Evolutionary conservation across 2,888 invertebrate species (phyloP).

Genomic region (Tuta absoluta): DNA sequence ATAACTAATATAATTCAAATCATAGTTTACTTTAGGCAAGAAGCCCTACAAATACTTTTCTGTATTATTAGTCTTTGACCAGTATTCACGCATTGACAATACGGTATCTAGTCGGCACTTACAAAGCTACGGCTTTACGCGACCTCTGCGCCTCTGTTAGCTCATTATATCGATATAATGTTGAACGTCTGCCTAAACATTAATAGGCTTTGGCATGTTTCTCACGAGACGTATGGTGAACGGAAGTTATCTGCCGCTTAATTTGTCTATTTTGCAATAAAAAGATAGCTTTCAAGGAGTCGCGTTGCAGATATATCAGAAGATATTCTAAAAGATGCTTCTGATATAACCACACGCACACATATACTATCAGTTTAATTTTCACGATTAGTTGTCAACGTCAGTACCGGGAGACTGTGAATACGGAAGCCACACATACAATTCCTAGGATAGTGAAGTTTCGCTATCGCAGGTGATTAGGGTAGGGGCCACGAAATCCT

Average conservation of each 20-base stretch:
- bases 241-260: neutral
- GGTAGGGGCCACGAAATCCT: neutral
- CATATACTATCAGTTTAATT: too few relatives aligned
- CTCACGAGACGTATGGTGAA: slow-evolving; percentile 52
- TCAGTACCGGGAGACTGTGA: neutral
- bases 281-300: too few relatives aligned
- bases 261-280: too few relatives aligned
- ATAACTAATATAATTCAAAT: too few relatives aligned
- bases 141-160: slow-evolving; percentile 49
- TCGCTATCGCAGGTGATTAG: slow-evolving; percentile 14
- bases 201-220: slow-evolving; percentile 29
- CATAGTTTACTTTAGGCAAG: too few relatives aligned
- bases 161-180: slow-evolving; percentile 48
- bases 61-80: slow-evolving; percentile 32
- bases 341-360: too few relatives aligned
- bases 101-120: slow-evolving; percentile 39
- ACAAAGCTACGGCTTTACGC: slow-evolving; percentile 54
- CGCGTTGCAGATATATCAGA: too few relatives aligned
- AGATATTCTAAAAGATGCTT: too few relatives aligned
- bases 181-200: neutral
- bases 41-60: neutral
- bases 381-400: too few relatives aligned
- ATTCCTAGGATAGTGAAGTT: neutral
- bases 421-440: slow-evolving; percentile 10
- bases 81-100: slow-evolving; percentile 40